Base-by-base conservation (phyloP, 1,140 invertebrate genomes). In the Nebria ingens region DNA sequence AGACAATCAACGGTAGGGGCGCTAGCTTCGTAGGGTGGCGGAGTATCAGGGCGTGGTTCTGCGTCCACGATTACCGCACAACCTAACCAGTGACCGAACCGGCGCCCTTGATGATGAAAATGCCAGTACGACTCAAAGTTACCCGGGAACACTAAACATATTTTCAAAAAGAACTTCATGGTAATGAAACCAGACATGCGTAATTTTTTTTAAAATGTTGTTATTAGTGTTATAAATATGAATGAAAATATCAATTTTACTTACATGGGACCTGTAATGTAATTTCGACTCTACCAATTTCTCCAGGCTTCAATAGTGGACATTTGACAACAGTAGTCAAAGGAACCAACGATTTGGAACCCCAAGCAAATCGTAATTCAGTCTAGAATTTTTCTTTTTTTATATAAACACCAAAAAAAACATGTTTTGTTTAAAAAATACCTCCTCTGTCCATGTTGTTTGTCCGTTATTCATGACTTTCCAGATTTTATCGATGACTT, bases 81-180 rank as follows among this genome's bases (percentile, higher is more conserved):
- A 12, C 65, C 63, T 11, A 72, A 52, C 65, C 66, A 68, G 19
- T 66, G 62, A 2, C 69, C 71, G 55, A 71, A 72, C 20, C 67
- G 62, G 11, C 62, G 57, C n/a, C 63, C 64, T 15, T 62, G 59
- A 40, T 71, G 64, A 51, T 67, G 63, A 58, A 71, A 71, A 49
- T 71, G 64, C 67, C 68, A 72, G 52, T 69, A 71, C 34, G 67
- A 68, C 59, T 72, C 68, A 54, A 71, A 72, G 22, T 50, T 64
- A 17, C 71, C 71, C 22, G 62, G 56, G 21, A 64, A 60, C 53
- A 53, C 68, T 71, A 53, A 22, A 64, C 60, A 17, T 25, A 38
- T 20, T 52, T 29, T 42, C 4, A 29, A 6, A 29, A 54, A 51
- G 25, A 53, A 52, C 21, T 21, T 21, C 19, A 20, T 6, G 12